These are phyloP conservation scores for Poeciliopsis retropinna DNA, from an alignment of 2,113 vertebrate genomes.

Conservation along the genomic window DNA sequence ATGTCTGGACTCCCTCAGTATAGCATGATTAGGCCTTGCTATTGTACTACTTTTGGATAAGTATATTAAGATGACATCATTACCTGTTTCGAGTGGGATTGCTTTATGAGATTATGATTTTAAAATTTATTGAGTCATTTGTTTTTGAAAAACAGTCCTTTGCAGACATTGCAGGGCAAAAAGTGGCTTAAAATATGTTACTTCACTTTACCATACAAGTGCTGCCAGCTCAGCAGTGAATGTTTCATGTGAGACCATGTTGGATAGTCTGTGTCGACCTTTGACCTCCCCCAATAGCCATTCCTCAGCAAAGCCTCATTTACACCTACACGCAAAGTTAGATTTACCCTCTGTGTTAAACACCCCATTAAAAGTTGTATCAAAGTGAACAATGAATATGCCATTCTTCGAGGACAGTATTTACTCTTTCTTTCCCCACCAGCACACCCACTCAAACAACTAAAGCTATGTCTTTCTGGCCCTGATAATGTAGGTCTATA, in stretches of 20 bases:
- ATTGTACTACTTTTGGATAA: slow-evolving; percentile 19
- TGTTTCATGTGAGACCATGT: slow-evolving; percentile 42
- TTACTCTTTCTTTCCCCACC: slow-evolving; percentile 25
- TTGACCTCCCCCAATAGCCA: slow-evolving; percentile 43
- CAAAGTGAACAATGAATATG: slow-evolving; percentile 28
- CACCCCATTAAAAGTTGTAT: not conserved
- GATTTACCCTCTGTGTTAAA: slow-evolving; percentile 2
- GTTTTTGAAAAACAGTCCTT: not conserved
- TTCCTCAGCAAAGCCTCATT: not conserved
- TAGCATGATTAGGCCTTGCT: not conserved
- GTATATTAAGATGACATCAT: slow-evolving; percentile 17
- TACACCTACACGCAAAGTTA: not conserved
- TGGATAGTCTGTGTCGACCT: slow-evolving; percentile 46
- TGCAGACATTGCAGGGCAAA: not conserved
- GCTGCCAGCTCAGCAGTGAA: slow-evolving; percentile 15
- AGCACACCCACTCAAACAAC: slow-evolving; percentile 29
- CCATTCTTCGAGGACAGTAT: slow-evolving; percentile 22
- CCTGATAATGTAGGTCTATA: slow-evolving; percentile 82
- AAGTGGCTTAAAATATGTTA: slow-evolving; percentile 25
- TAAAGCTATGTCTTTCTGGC: slow-evolving; percentile 65
- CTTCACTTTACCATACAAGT: slow-evolving; percentile 7
- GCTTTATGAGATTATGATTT: slow-evolving; percentile 11
- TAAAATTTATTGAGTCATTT: not conserved
- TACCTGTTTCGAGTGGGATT: not conserved
- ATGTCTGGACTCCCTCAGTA: slow-evolving; percentile 20